These are phyloP conservation scores for Eupeodes corollae DNA, from an alignment of 1,140 invertebrate genomes.

Conservation along the genomic window DNA sequence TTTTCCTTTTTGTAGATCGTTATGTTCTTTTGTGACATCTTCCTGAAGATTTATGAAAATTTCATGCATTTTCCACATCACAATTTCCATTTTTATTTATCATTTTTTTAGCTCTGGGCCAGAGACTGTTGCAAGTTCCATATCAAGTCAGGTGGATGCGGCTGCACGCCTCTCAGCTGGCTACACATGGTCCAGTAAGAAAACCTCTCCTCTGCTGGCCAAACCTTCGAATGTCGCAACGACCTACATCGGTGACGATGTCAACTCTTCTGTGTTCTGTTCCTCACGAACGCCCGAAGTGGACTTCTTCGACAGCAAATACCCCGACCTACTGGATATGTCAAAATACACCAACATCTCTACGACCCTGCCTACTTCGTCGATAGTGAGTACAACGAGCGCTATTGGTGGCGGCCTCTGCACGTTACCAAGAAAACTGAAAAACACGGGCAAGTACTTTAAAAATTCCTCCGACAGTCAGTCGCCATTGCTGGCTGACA, in stretches of 20 bases:
- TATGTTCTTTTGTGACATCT: too few relatives aligned
- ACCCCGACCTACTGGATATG: conserved; percentile 55
- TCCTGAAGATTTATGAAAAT: background rate
- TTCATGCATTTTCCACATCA: background rate
- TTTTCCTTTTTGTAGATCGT: background rate
- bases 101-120: conserved; percentile 7
- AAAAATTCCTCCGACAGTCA: conserved; percentile 52
- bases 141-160: conserved; percentile 32
- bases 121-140: conserved; percentile 29
- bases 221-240: conserved; percentile 20
- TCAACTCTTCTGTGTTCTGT: conserved; percentile 31
- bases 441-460: conserved; percentile 36
- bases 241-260: conserved; percentile 20
- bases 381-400: conserved; percentile 26
- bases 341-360: conserved; percentile 42
- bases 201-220: conserved; percentile 14
- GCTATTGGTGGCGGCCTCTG: conserved; percentile 35
- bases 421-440: conserved; percentile 46
- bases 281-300: conserved; percentile 41
- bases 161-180: conserved; percentile 22
- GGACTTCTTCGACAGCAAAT: conserved; percentile 49
- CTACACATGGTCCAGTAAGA: conserved; percentile 36
- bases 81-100: background rate
- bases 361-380: conserved; percentile 12
- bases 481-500: conserved; percentile 47